These are phyloP conservation scores for Apotomis capreana DNA, from an alignment of 2,888 invertebrate species.

Conservation along the genomic window DNA sequence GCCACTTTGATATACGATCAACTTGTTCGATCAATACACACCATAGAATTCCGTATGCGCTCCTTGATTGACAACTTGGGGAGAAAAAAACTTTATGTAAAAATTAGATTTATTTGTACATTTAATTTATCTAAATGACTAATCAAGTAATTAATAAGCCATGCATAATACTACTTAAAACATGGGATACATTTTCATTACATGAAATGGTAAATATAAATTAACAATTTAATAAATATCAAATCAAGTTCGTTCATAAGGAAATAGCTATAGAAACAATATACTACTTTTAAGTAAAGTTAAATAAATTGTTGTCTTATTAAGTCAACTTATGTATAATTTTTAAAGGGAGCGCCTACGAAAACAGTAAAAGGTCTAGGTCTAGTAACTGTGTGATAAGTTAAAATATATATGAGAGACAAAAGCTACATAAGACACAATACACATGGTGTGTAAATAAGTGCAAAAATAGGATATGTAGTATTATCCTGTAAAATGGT, in stretches of 20 bases:
- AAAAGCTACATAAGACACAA: not conserved
- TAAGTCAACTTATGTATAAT: not conserved
- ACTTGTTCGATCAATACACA: constrained; percentile 63
- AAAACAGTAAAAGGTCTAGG: not conserved
- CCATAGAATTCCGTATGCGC: constrained; percentile 74
- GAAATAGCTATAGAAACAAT: no score
- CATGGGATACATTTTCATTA: not conserved
- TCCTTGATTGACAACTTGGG: constrained; percentile 75
- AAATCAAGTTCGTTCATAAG: not conserved
- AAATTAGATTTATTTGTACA: constrained; percentile 33
- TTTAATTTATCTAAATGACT: constrained; percentile 43
- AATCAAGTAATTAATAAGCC: constrained; percentile 14
- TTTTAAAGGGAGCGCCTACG: constrained; percentile 21
- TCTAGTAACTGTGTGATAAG: not conserved
- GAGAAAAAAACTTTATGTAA: constrained; percentile 60
- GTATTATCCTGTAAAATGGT: no score
- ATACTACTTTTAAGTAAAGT: no score
- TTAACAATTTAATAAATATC: not conserved
- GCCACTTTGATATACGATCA: constrained; percentile 43
- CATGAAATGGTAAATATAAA: not conserved
- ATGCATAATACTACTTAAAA: constrained; percentile 29
- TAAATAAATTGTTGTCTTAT: no score
- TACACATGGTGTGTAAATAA: not conserved
- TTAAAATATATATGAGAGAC: constrained; percentile 37
- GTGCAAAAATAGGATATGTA: no score